Base-by-base conservation (phyloP, 2,888 invertebrate genomes). In the Oxyscelio sp. region DNA sequence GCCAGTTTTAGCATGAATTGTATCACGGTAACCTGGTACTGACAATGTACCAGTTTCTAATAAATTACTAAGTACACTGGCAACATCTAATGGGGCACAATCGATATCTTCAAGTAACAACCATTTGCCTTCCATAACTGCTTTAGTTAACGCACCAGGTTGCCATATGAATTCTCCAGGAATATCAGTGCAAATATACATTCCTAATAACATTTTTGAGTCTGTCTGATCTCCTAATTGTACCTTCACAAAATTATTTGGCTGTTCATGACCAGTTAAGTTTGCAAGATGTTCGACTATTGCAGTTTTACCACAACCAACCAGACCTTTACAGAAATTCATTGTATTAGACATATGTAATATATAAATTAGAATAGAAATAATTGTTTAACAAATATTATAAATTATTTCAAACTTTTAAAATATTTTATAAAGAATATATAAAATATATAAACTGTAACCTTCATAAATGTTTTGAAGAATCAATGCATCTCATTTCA, bases 131-230 rank as follows among this genome's bases (percentile, higher is more conserved):
- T 97, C 95, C 91, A 96, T 95, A 4, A 98, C 97, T 61, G 98
- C 98, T 96, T 97, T 92, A 3, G 99, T 98, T 70, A 99, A 94
- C 61, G 98, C 97, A n/a, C 99, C 99, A 1, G 99, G 97, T 88
- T 97, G 96, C 99, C 99, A 99, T 19, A 98, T 95, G 95, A 99
- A 99, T 94, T 99, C 98, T 13, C 99, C 99, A 0, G 99, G 99
- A 59, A 99, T 96, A 92, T 99, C 99, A 0, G 99, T 99, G 92
- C 99, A 99, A 87, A 97, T 96, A 93, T 99, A 99, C 0, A 97
- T 97, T 0, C 99, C 99, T 8, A 99, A 95, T 66, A 99, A 94
- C 96, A 98, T 98, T 94, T 99, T 98, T 66, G 98, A 97, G 93
- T 99, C 99, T 1, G 98, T 98, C 94, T 99, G 98, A 94, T 99